These are phyloP conservation scores for Planococcus citri DNA, from an alignment of 1,140 invertebrate species.

Conservation along the genomic window DNA sequence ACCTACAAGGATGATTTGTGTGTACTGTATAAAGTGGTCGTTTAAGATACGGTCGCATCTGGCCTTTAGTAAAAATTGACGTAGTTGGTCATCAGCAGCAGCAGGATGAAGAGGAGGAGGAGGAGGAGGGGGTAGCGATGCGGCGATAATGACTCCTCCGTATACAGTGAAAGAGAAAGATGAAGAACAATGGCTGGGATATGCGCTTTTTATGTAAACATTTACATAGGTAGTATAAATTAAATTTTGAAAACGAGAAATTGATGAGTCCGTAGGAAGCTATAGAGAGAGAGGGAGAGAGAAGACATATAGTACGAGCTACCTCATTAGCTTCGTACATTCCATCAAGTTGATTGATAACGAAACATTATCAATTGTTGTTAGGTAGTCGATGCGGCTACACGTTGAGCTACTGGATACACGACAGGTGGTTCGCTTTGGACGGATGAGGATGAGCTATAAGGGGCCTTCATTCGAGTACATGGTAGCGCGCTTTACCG, in stretches of 20 bases:
- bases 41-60: too few species aligned
- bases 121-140: too few species aligned
- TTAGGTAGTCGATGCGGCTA: not conserved
- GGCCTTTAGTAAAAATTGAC: too few species aligned
- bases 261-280: not conserved
- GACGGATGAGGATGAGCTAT: too few species aligned
- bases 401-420: not conserved
- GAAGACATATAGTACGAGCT: not conserved
- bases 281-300: too few species aligned
- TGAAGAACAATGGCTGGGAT: not conserved
- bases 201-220: slow-evolving; percentile 8
- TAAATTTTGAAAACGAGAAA: not conserved
- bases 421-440: not conserved
- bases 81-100: too few species aligned
- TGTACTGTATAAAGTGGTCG: too few species aligned
- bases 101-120: too few species aligned
- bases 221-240: slow-evolving; percentile 1
- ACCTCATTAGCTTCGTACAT: not conserved
- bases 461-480: too few species aligned
- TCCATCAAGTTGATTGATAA: slow-evolving; percentile 7
- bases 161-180: too few species aligned
- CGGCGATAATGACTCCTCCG: too few species aligned
- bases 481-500: not conserved
- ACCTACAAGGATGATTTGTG: too few species aligned
- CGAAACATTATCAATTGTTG: not conserved